A percentile compares a stretch with the other conserved stretches of the same genome.
These are phyloP conservation scores for Hoplodrina ambigua DNA, from an alignment of 2,888 invertebrate genomes.

Conservation along the genomic window DNA sequence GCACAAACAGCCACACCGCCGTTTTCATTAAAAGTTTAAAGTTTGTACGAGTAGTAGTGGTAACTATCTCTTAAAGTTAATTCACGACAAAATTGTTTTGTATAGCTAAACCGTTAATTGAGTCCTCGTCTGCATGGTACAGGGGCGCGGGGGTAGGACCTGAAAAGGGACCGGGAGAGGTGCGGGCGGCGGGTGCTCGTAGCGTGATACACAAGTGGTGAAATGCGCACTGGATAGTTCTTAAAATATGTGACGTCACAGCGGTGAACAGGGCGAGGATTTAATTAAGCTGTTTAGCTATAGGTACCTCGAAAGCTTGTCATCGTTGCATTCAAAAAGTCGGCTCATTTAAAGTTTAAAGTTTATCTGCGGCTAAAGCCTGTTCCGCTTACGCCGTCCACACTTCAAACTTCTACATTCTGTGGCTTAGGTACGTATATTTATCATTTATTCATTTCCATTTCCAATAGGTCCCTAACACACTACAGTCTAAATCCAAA, in stretches of 20 bases:
- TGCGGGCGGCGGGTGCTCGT: no score
- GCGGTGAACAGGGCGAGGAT: no score
- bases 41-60: slow-evolving; percentile 2
- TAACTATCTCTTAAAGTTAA: slow-evolving; percentile 19
- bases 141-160: no score
- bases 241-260: no score
- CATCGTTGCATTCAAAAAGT: slow-evolving; percentile 41
- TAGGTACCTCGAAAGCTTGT: slow-evolving; percentile 18
- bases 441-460: slow-evolving; percentile 13
- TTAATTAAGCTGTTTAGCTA: no score
- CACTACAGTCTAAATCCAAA: slow-evolving; percentile 19
- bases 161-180: no score
- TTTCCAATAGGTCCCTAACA: slow-evolving; percentile 20
- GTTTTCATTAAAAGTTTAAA: slow-evolving; percentile 1
- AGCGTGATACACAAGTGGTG: no score
- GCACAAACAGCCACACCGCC: slow-evolving; percentile 1
- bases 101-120: no score
- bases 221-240: no score
- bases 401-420: slow-evolving; percentile 27
- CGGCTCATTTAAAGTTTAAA: slow-evolving; percentile 40
- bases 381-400: slow-evolving; percentile 12
- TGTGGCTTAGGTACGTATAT: slow-evolving; percentile 20
- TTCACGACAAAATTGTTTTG: slow-evolving; percentile 22
- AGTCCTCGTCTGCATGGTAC: no score
- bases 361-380: slow-evolving; percentile 25